Conservation (phyloP, 2,113 vertebrate species). For the Phyllostomus hastatus region DNA sequence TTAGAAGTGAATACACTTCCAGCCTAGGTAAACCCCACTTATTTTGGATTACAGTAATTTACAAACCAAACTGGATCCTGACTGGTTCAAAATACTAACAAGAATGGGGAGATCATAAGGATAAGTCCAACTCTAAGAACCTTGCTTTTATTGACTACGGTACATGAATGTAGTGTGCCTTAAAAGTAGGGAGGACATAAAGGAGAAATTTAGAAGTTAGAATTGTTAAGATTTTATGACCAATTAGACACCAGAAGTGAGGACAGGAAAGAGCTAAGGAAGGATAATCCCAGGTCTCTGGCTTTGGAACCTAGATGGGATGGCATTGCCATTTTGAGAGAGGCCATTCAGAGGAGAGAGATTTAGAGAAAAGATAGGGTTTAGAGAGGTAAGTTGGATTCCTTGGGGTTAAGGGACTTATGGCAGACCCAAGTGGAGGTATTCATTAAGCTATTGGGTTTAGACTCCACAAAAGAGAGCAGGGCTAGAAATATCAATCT, state of each 20-base stretch:
- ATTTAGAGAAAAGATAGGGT: background rate
- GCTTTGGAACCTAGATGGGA: background rate
- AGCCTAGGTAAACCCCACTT: background rate
- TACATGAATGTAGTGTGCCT: background rate
- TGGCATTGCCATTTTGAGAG: background rate
- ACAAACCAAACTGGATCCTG: background rate
- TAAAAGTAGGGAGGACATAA: background rate
- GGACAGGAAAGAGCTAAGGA: background rate
- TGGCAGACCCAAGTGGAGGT: background rate
- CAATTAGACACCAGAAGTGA: background rate
- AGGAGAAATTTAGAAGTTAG: background rate
- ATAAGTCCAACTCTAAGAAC: background rate
- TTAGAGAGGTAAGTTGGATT: background rate
- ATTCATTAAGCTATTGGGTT: background rate
- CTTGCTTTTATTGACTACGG: background rate
- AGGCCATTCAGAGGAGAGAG: background rate
- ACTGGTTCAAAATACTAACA: background rate
- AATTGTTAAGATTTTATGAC: background rate
- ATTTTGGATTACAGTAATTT: conserved; percentile 21
- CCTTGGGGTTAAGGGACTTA: background rate
- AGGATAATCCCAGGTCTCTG: background rate
- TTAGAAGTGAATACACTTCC: background rate
- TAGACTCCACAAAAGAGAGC: background rate
- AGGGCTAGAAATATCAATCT: background rate
- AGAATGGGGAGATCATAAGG: background rate